Evolutionary conservation across 1,140 invertebrate genomes (phyloP).

Genomic region (Agrypnia vestita): DNA sequence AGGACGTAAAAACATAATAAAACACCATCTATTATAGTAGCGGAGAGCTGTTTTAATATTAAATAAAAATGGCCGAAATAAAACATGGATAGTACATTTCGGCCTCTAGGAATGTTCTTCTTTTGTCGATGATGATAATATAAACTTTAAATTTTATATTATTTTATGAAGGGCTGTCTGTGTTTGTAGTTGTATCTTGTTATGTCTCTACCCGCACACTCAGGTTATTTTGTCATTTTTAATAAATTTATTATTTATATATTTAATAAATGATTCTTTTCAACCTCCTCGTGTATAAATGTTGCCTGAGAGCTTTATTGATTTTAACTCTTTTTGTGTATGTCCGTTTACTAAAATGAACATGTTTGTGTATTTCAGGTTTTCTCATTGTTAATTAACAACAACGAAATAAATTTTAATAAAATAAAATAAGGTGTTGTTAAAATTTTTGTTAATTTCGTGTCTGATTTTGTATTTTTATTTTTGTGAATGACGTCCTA

Average conservation of each 20-base stretch:
- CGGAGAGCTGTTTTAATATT: not conserved
- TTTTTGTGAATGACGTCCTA: no score
- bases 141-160: not conserved
- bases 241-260: constrained; percentile 17
- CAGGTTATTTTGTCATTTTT: not conserved
- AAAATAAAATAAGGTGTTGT: constrained; percentile 12
- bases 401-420: not conserved
- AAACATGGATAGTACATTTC: not conserved
- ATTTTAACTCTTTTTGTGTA: constrained; percentile 16
- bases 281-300: not conserved
- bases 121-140: constrained; percentile 26
- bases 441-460: not conserved
- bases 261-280: not conserved
- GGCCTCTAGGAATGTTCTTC: not conserved
- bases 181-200: constrained; percentile 2
- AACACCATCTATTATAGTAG: constrained; percentile 14
- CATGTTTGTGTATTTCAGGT: constrained; percentile 45
- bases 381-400: not conserved
- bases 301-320: constrained; percentile 33
- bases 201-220: constrained; percentile 13
- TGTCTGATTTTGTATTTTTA: constrained; percentile 10
- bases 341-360: constrained; percentile 29
- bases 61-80: constrained; percentile 5
- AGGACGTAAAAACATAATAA: constrained; percentile 18
- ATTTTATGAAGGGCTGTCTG: constrained; percentile 23